Base-by-base conservation (phyloP, 2,797 vertebrate genomes). In the Spondyliosoma cantharus region DNA sequence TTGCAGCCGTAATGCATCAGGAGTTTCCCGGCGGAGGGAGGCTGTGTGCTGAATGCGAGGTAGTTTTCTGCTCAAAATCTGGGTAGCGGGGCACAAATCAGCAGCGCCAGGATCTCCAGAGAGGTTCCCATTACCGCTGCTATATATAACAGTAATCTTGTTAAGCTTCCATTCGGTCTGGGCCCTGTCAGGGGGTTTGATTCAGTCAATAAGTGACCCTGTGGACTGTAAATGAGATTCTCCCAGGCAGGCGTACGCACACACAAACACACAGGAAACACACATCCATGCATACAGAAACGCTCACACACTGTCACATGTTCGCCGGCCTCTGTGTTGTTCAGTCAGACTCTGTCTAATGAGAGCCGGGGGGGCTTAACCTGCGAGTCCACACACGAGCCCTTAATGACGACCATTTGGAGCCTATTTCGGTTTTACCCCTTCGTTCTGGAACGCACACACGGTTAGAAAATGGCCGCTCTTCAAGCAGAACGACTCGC, bases 61-160 rank as follows among this genome's bases (percentile, higher is more conserved):
- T 81, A 12, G 7, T 84, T 90, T 90, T 85, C 78, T 82, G 76
- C 79, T 87, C 70, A 70, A 70, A 86, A 91, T 88, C 84, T 84
- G 82, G 78, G 79, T 86, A 84, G 82, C 58, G 0, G 57, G 79
- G 81, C 86, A 89, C 89, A 92, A 90, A 92, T 92, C 89, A 87
- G 86, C 78, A 74, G 78, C 73, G 32, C 61, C 76, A 71, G 63
- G 81, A 83, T 83, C 91, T 91, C 91, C 84, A 64, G 91, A 86
- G 92, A 92, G 90, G 86, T 71, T 87, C 87, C 92, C 89, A 92
- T 93, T 93, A 93, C 89, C 53, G 85, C 80, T 78, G 86, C 92
- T 92, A 92, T 93, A 93, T 93, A 91, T 90, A 91, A 92, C 91
- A 83, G 85, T 93, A 91, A 95, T 94, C 91, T 93, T 82, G 90